phyloP scores from a whole-genome alignment of 2,888 invertebrate genomes.

The Sicus ferrugineus region DNA sequence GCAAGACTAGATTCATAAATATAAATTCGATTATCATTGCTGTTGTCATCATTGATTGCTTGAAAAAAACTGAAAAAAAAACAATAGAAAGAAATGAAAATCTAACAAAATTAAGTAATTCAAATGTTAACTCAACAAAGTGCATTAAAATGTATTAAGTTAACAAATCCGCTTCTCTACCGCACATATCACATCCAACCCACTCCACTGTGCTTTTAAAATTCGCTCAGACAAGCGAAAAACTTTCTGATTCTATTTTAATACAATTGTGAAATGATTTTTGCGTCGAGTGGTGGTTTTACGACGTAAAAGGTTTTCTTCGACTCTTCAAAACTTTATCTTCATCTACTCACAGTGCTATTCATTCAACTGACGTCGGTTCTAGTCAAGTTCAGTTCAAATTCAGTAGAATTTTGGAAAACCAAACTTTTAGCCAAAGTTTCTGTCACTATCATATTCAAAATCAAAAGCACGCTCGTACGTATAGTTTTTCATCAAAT shows the following conservation, averaged over 20 bases:
- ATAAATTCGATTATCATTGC: too few species aligned
- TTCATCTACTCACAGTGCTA: not conserved
- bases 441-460: not conserved
- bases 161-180: too few species aligned
- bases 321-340: not conserved
- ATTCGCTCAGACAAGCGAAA: too few species aligned
- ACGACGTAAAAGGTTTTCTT: not conserved
- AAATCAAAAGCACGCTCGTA: not conserved
- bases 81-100: too few species aligned
- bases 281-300: constrained; percentile 1
- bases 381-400: not conserved
- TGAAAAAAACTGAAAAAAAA: too few species aligned
- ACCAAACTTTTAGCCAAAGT: not conserved
- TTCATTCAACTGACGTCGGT: not conserved
- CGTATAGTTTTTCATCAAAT: constrained; percentile 26
- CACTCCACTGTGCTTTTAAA: too few species aligned
- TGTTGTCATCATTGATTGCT: too few species aligned
- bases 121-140: too few species aligned
- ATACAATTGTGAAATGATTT: constrained; percentile 22
- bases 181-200: too few species aligned
- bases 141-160: too few species aligned
- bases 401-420: not conserved
- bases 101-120: too few species aligned
- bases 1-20: too few species aligned
- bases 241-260: constrained; percentile 3